Evolutionary conservation across 2,888 invertebrate genomes (phyloP).

Genomic region (Lasioglossum leucozonium): DNA sequence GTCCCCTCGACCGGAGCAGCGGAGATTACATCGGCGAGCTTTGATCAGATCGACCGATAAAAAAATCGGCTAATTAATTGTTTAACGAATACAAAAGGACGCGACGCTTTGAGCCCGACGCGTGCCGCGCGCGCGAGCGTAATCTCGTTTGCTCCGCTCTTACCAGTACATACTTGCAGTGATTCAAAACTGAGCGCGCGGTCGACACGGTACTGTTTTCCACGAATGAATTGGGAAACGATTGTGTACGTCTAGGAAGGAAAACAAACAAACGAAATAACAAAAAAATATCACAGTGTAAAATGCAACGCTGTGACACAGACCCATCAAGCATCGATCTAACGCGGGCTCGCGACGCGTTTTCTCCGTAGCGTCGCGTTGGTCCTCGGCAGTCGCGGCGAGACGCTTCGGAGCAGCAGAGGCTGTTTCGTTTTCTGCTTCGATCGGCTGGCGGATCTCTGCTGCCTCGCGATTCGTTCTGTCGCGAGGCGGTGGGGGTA

Average conservation of each 20-base stretch:
- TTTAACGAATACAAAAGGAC: background rate
- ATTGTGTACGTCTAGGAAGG: slow-evolving; percentile 50
- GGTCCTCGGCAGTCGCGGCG: background rate
- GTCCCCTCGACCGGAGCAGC: slow-evolving; percentile 50
- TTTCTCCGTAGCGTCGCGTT: background rate
- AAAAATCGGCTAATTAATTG: background rate
- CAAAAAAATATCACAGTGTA: slow-evolving; percentile 79
- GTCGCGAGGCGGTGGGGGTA: background rate
- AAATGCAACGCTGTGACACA: slow-evolving; percentile 79
- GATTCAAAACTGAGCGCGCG: slow-evolving; percentile 53
- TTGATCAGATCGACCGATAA: slow-evolving; percentile 27
- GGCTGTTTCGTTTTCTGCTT: background rate
- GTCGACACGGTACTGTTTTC: slow-evolving; percentile 53
- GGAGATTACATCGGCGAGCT: slow-evolving; percentile 47
- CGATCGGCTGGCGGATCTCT: background rate
- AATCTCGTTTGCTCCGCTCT: slow-evolving; percentile 59
- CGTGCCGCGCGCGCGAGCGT: slow-evolving; percentile 33
- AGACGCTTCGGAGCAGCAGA: background rate
- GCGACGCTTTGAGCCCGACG: slow-evolving; percentile 56
- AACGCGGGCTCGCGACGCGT: slow-evolving; percentile 9
- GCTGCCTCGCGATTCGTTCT: background rate
- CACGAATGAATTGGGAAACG: slow-evolving; percentile 39
- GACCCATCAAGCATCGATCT: slow-evolving; percentile 62
- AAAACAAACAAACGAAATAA: slow-evolving; percentile 59
- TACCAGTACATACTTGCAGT: slow-evolving; percentile 27